Evolutionary conservation across 1,140 invertebrate species (phyloP).

Genomic region (Sycophila sp.): DNA sequence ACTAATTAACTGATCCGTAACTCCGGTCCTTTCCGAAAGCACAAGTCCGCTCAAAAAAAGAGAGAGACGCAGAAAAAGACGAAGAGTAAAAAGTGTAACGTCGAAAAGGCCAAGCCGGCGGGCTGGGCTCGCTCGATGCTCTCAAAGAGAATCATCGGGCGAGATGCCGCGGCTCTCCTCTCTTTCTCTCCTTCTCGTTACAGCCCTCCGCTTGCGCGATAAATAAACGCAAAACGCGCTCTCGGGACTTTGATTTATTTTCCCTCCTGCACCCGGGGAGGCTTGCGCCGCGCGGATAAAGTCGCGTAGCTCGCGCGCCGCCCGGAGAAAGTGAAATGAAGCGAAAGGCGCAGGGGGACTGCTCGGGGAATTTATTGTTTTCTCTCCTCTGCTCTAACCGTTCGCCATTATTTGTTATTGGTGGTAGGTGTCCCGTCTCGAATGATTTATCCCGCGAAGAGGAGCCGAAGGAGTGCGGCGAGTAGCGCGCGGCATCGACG

Average conservation of each 20-base stretch:
- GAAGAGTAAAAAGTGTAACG: no score
- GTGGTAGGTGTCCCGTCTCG: background rate
- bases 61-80: background rate
- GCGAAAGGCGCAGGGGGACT: no score
- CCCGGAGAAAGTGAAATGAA: constrained; percentile 11
- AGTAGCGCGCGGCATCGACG: background rate
- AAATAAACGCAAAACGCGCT: constrained; percentile 13
- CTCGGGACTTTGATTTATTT: constrained; percentile 31
- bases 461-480: no score
- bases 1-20: no score
- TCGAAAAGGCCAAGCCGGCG: no score
- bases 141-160: constrained; percentile 20
- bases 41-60: background rate
- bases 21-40: no score
- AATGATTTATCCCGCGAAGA: constrained; percentile 6
- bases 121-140: background rate
- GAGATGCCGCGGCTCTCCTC: background rate
- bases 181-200: background rate
- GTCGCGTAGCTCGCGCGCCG: background rate
- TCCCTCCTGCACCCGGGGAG: background rate
- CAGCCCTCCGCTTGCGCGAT: background rate
- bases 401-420: constrained; percentile 17
- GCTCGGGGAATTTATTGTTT: constrained; percentile 17
- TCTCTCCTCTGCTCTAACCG: background rate
- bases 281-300: background rate